Evolutionary conservation across 2,113 vertebrate species (phyloP).

Genomic region (Heterotilapia buettikoferi): DNA sequence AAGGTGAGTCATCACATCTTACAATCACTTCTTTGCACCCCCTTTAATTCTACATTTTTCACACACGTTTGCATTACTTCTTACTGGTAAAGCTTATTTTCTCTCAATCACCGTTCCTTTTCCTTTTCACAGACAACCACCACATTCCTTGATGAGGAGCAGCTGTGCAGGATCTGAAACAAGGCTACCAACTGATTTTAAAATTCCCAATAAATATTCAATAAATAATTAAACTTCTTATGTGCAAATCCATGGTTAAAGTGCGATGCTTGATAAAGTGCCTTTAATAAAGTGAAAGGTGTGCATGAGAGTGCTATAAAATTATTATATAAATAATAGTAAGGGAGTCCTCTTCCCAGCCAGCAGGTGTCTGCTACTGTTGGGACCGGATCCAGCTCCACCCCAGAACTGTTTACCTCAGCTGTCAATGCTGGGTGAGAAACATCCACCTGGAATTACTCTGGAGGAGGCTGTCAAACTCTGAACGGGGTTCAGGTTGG

Average conservation of each 20-base stretch:
- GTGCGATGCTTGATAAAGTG: background rate
- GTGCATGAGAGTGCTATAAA: background rate
- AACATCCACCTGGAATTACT: background rate
- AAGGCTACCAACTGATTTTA: background rate
- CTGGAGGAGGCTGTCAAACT: background rate
- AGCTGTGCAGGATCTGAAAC: background rate
- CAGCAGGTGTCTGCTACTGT: fast-evolving
- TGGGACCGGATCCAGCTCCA: background rate
- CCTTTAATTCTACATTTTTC: background rate
- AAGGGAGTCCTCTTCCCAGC: background rate
- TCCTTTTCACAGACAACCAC: background rate
- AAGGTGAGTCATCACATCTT: background rate
- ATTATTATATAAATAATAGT: background rate
- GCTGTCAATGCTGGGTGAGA: background rate
- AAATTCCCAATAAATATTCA: background rate
- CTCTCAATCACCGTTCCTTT: background rate
- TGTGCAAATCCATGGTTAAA: background rate
- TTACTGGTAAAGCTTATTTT: background rate
- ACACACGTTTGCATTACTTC: background rate
- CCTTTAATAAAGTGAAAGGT: fast-evolving
- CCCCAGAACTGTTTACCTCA: background rate
- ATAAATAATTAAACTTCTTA: background rate
- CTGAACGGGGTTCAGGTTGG: fast-evolving
- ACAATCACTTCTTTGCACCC: background rate
- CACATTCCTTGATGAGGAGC: background rate